Percentiles rank a stretch among this genome's conserved stretches.
phyloP scores from a whole-genome alignment of 1,140 invertebrate genomes.

The Aleiodes sp. region DNA sequence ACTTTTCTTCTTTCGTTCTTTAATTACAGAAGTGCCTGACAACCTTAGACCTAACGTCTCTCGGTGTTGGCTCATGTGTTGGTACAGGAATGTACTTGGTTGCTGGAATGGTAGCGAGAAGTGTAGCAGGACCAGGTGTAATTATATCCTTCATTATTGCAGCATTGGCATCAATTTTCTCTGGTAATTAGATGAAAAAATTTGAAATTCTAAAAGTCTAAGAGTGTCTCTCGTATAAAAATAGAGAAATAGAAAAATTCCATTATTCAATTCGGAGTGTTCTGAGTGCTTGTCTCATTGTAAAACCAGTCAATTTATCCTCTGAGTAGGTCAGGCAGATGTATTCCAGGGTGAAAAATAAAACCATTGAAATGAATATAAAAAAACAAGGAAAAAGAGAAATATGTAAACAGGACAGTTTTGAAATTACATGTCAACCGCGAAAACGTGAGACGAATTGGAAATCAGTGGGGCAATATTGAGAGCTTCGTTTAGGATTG shows the following conservation, averaged over 20 bases:
- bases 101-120: slow-evolving; percentile 88
- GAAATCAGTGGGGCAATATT: not conserved
- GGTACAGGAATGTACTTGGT: slow-evolving; percentile 95
- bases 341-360: not conserved
- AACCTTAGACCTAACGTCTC: slow-evolving; percentile 86
- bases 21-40: slow-evolving; percentile 85
- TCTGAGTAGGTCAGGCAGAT: not conserved
- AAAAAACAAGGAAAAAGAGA: not conserved
- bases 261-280: too few species aligned
- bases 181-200: slow-evolving; percentile 71
- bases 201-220: too few species aligned
- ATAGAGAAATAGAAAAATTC: too few species aligned
- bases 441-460: not conserved
- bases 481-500: not conserved
- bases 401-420: not conserved
- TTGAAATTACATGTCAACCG: not conserved
- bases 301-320: not conserved
- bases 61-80: slow-evolving; percentile 92
- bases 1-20: slow-evolving; percentile 34
- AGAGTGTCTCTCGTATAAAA: too few species aligned
- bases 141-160: slow-evolving; percentile 90
- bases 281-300: not conserved
- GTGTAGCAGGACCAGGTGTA: slow-evolving; percentile 87
- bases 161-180: slow-evolving; percentile 89
- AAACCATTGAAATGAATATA: not conserved